These are phyloP conservation scores for Neria commutata DNA, from an alignment of 2,888 invertebrate genomes.

Conservation along the genomic window DNA sequence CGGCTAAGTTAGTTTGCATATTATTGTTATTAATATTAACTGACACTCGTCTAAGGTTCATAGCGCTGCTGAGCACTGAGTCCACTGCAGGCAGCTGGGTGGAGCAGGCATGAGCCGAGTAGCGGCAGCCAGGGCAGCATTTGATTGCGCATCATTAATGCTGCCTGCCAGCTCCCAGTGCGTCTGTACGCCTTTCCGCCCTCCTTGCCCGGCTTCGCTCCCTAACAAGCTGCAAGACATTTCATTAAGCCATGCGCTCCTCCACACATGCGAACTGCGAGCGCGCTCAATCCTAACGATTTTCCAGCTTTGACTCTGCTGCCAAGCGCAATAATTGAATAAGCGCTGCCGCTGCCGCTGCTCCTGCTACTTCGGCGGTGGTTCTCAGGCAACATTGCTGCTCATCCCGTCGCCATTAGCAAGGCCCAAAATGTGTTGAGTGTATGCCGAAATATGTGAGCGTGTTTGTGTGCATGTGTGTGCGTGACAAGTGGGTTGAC, in stretches of 20 bases:
- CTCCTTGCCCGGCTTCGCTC: too few relatives aligned
- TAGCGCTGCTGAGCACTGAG: constrained; percentile 17
- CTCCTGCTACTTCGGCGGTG: background rate
- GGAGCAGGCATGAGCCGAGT: constrained; percentile 16
- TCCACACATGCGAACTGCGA: background rate
- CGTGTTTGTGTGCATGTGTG: background rate
- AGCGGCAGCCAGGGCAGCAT: constrained; percentile 13
- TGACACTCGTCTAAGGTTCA: constrained; percentile 37
- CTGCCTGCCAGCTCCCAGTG: background rate
- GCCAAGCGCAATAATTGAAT: too few relatives aligned
- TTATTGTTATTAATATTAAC: constrained; percentile 41
- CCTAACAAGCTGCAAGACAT: constrained; percentile 23
- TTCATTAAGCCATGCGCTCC: constrained; percentile 28
- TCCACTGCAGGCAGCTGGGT: constrained; percentile 12
- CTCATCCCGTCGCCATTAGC: background rate
- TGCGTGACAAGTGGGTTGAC: constrained; percentile 42
- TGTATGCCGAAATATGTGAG: background rate
- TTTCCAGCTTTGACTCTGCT: background rate
- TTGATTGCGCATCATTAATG: background rate
- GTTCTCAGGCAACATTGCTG: background rate
- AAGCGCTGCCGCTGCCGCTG: too few relatives aligned
- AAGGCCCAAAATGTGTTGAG: background rate
- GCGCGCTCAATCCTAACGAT: constrained; percentile 4
- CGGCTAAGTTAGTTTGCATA: constrained; percentile 21
- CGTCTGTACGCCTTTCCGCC: background rate